These are phyloP conservation scores for Diplodus puntazzo DNA, from an alignment of 2,797 vertebrate species.

Conservation along the genomic window DNA sequence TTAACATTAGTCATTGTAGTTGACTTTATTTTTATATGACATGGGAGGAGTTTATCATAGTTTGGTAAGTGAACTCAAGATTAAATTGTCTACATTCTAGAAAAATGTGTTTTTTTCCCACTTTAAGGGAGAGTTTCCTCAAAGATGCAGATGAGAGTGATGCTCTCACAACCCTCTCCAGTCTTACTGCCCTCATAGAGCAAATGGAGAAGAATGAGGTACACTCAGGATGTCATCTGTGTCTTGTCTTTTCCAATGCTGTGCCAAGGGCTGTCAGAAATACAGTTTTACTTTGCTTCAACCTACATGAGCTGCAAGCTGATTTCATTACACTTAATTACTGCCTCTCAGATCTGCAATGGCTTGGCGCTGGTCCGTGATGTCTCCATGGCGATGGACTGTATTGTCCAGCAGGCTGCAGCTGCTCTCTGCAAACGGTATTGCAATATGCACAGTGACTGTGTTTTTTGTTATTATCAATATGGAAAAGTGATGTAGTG, in stretches of 20 bases:
- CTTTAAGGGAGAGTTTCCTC: conserved; percentile 64
- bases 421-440: conserved; percentile 73
- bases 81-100: not conserved
- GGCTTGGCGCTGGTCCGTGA: conserved; percentile 80
- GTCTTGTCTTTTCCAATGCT: conserved; percentile 9
- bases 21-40: not conserved
- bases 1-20: not conserved
- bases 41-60: not conserved
- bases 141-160: conserved; percentile 49
- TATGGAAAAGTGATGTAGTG: not conserved
- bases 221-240: conserved; percentile 23
- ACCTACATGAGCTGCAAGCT: conserved; percentile 7
- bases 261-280: not conserved
- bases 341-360: conserved; percentile 77
- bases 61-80: not conserved
- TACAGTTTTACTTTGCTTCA: conserved; percentile 4
- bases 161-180: conserved; percentile 56
- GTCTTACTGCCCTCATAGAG: conserved; percentile 68
- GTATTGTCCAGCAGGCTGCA: conserved; percentile 68
- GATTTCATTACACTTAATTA: conserved; percentile 35
- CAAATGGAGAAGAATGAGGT: conserved; percentile 84
- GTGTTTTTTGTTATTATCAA: not conserved
- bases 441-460: not conserved
- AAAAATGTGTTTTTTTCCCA: not conserved
- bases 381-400: conserved; percentile 67